Evolutionary conservation across 1,140 invertebrate species (phyloP), one percentile per base, ranked within the genome.

Genomic region (Microplitis mediator): DNA sequence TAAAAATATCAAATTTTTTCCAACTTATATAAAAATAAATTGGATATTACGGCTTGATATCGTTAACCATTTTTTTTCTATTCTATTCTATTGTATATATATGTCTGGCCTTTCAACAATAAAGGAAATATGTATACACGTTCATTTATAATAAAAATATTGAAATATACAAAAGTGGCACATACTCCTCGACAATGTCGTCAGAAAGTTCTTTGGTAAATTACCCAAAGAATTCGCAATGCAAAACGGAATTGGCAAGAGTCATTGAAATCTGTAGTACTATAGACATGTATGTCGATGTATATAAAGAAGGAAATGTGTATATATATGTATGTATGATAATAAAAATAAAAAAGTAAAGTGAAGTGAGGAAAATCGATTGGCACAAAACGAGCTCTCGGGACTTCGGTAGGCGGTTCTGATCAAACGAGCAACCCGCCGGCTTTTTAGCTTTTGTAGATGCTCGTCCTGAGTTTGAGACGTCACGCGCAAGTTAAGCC

Each of bases 341-440:
- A 32, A 31, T 36, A 3, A 34, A 9, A 66, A 45, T 35, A 45
- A 32, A 61, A 4, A 4, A 50, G 45, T 51, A 65, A 50, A 65
- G 31, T 35, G 50, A 72, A 58, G 64, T 51, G 54, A 72, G 63
- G 45, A 72, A 72, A 72, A 72, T 72, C 71, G 71, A 72, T 72
- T 72, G 71, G 52, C 64, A 67, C 56, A 56, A 67, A 72, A 72
- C 71, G 64, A 72, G 63, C 71, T 72, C 71, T 72, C 39, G 62
- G 70, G 70, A 72, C 51, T 23, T 67, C 52, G 52, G 71, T 72
- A 64, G 71, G 71, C 36, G 71, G 71, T 67, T 65, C 71, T 72
- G 71, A 72, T 72, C 71, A 72, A 67, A 72, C 71, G 71, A 72
- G 71, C 64, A 72, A 72, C 64, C 64, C 63, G 64, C 64, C 71